Evolutionary conservation across 2,113 vertebrate species (phyloP), one percentile per base, ranked within the genome.

Genomic region (Lepidothrix coronata): DNA sequence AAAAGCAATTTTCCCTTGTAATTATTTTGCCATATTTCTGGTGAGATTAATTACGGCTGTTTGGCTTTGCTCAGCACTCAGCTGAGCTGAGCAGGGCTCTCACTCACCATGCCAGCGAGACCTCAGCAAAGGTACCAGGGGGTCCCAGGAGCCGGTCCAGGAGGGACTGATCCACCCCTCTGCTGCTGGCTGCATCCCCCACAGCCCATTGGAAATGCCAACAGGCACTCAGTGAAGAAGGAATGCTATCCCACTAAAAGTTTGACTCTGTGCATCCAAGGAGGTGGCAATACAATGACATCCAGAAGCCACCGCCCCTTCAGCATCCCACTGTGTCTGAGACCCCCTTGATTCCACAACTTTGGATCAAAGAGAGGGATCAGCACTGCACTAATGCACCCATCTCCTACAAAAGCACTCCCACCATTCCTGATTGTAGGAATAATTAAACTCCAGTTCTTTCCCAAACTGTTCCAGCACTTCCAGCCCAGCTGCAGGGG

Each of bases 71-170:
- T 41, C 33, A 30, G 59, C 0, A 2, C 79, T 66, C 4, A 59
- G 39, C 33, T 14, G 39, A 3, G 6, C 52, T 3, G 7, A 6
- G 63, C 8, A 3, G 24, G 46, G 37, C 25, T 77, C 48, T 27
- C 3, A 3, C 41, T 61, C 41, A 15, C 41, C 0, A 2, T 0
- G 3, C 25, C 0, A 2, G 46, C 0, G 1, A 77, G 41, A 51
- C 46, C 76, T 44, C 1, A 9, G 35, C 59, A 39, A 72, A 54
- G 59, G 37, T 16, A 33, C 25, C 31, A 3, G 13, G 20, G 35
- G 14, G 25, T 41, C 11, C 35, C 43, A 41, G 46, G 46, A 30
- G 37, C 22, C 48, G 61, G 37, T 46, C 24, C 62, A n/a, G 72
- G 27, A 33, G 67, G 51, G 55, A 14, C 7, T 20, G 89, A 39